Evolutionary conservation across 2,888 invertebrate genomes (phyloP).

Genomic region (Lepidochrysops patricia): DNA sequence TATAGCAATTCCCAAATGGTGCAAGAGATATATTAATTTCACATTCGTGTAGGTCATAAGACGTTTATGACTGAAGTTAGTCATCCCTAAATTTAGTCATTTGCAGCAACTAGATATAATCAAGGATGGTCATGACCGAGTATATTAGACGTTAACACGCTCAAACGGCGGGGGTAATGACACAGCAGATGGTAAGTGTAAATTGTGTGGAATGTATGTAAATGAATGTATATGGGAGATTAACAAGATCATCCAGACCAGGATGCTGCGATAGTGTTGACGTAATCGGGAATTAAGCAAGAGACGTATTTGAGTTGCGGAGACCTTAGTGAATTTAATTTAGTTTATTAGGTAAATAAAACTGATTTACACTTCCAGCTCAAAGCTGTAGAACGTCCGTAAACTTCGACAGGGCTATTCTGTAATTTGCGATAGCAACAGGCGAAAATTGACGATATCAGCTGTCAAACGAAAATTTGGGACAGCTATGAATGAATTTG

Average conservation of each 20-base stretch:
- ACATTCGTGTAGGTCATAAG: neutral
- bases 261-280: neutral
- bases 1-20: neutral
- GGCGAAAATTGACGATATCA: too few species aligned
- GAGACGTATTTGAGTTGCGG: neutral
- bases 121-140: conserved; percentile 50
- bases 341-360: too few species aligned
- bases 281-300: neutral
- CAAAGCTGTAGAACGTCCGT: too few species aligned
- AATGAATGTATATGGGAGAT: conserved; percentile 18
- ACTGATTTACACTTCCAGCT: too few species aligned
- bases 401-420: too few species aligned
- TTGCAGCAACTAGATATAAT: conserved; percentile 26
- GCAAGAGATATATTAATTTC: neutral
- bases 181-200: conserved; percentile 63
- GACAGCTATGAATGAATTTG: too few species aligned
- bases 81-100: neutral
- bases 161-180: conserved; percentile 67
- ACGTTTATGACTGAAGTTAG: neutral
- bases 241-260: conserved; percentile 6
- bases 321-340: too few species aligned
- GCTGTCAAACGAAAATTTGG: too few species aligned
- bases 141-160: conserved; percentile 60
- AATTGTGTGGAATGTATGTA: conserved; percentile 39
- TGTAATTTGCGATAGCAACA: too few species aligned